Base-by-base conservation (phyloP, 2,113 vertebrate genomes). In the Paralichthys olivaceus region DNA sequence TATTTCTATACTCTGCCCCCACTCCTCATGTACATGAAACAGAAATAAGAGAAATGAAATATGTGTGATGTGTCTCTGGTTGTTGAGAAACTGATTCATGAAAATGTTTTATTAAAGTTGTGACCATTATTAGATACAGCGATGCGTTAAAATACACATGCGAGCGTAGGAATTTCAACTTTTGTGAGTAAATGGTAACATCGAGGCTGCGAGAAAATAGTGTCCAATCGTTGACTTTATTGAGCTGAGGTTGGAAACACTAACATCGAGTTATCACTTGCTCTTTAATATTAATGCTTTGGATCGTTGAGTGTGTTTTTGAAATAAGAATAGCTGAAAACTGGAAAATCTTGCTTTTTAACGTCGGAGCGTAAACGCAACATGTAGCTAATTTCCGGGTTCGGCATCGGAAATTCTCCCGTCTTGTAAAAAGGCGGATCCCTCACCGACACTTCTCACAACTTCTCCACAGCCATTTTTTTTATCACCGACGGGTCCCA, bases 401-500 rank as follows among this genome's bases (percentile, higher is more conserved):
- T 26, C 23, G n/a, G 55, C 29, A 67, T 55, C 84, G 87, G 90
- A 91, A 92, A 72, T 43, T 64, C 64, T 91, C 71, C 22, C 32
- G 22, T 13, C 15, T 56, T 22, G 65, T 63, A 80, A 87, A 93
- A 92, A 93, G 92, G 93, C 92, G 93, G 91, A 93, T 91, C 93
- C 91, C 82, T 64, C 22, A 57, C 61, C 26, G 49, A 53, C 76
- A 81, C 79, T 72, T 90, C 69, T 80, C 51, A 79, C 32, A 93
- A 92, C 86, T 92, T 93, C 40, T 73, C 67, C 77, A 61, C 2
- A 76, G 63, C 17, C 59, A 11, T 5, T 15, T 32, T 15, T 32
- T 53, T 60, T 25, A 37, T 47, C 19, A 5, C 22, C 43, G 53
- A 13, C 17, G 7, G 23, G 29, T 69, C 20, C n/a, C 34, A 8